Base-by-base conservation (phyloP, 2,113 vertebrate genomes). In the Xenotilapia caudafasciata region DNA sequence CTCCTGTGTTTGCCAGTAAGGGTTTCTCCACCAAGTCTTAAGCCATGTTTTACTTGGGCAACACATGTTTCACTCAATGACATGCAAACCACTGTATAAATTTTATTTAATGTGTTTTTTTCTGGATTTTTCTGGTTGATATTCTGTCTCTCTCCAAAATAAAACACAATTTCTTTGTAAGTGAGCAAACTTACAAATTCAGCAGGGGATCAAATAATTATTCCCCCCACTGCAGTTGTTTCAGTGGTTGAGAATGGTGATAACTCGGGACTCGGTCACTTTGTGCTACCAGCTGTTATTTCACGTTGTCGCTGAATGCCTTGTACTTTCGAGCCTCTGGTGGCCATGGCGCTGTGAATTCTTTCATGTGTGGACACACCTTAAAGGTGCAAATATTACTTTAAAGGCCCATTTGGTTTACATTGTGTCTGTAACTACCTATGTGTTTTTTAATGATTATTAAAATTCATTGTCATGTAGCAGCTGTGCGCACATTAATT, bases 121-220 rank as follows among this genome's bases (percentile, higher is more conserved):
- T 38, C 17, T n/a, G 33, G 33, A 5, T 65, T 65, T 38, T 65
- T 65, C 60, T 38, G 60, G 19, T 65, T 65, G 33, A 65, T 65
- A 38, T 65, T 65, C 19, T 0, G 10, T 65, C 60, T 65, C 33
- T 65, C 33, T 65, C 60, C 60, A 65, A 56, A 56, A 56, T 28
- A 56, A 56, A 56, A 56, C 55, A 28, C 55, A 8, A 56, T 56
- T 56, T 28, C 23, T 15, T 56, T 28, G 55, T 56, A 28, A 56
- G 60, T 65, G 60, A 65, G 60, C 0, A 65, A 65, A 38, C 60
- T n/a, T 38, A 13, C 10, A 65, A 65, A n/a, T 65, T 38, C 33
- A 21, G 60, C 60, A 38, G 60, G 60, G 60, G 60, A 65, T 65
- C 60, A 65, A 65, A 65, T 38, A 65, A 38, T 65, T 13, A 38